These are phyloP conservation scores for Drosophila engyochracea DNA, from an alignment of 2,888 invertebrate species.

Conservation along the genomic window DNA sequence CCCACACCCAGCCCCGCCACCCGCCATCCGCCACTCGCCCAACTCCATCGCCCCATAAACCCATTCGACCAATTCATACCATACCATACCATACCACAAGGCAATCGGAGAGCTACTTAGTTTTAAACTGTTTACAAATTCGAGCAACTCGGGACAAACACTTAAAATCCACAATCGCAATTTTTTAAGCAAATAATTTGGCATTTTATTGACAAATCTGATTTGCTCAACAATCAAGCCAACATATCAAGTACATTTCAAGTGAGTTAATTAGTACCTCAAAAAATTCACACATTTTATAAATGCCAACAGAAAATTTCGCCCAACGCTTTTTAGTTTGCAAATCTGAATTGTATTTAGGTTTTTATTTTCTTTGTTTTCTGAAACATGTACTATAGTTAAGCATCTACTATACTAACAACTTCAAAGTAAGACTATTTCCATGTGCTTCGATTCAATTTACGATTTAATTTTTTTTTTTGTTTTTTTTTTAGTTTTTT, in stretches of 20 bases:
- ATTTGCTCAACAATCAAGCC: constrained; percentile 24
- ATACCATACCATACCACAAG: constrained; percentile 28
- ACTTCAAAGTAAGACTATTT: constrained; percentile 1
- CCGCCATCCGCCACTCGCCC: not conserved
- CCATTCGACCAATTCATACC: constrained; percentile 7
- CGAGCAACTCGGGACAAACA: constrained; percentile 6
- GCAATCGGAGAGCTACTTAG: constrained; percentile 61
- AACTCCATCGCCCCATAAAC: not conserved
- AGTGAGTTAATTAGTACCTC: constrained; percentile 7
- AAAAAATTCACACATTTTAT: constrained; percentile 1
- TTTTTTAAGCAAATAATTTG: constrained; percentile 5
- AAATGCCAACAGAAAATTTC: not conserved
- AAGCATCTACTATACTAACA: not conserved
- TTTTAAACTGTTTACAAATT: constrained; percentile 28
- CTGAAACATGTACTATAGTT: not conserved
- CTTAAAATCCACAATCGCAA: constrained; percentile 1
- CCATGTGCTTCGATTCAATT: not conserved
- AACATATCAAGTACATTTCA: constrained; percentile 21
- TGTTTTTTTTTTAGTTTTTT: not conserved
- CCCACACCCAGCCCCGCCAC: not conserved
- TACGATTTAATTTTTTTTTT: not conserved
- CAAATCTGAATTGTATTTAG: not conserved
- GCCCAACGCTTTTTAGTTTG: constrained; percentile 1
- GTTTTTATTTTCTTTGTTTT: not conserved
- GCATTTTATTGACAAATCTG: constrained; percentile 20